Base-by-base conservation (phyloP, 2,113 vertebrate species). In the Syngnathoides biaculeatus region DNA sequence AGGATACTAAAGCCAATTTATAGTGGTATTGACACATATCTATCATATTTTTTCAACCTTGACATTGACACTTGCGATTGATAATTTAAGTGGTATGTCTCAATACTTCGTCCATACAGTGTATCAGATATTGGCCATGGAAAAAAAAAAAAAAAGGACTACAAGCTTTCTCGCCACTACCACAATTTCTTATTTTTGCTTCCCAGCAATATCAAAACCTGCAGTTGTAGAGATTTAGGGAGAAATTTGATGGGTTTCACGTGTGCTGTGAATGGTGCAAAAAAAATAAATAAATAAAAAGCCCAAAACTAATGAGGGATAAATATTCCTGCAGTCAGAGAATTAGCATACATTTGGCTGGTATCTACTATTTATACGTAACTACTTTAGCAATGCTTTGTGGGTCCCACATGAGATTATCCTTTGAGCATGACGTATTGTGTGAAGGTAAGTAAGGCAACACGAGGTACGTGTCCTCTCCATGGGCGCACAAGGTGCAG, bases 201-300 rank as follows among this genome's bases (percentile, higher is more conserved):
- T 81, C 57, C 42, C 62, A 78, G 30, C 42, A 64, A 26, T 79
- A 87, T 78, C 80, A 82, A 87, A 87, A 67, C 15, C 40, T 17
- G 55, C 62, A 63, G n/a, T 19, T 26, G 35, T 26, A 15, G 43
- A 69, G 68, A 38, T 67, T 86, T 70, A 72, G 77, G 67, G 67
- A 75, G 77, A 57, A 77, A 74, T 79, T 71, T 68, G 39, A 48
- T 53, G 59, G 70, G 53, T 67, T 73, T 55, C 70, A 72, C 66
- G 70, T 67, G 45, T 59, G 68, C 65, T 74, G 60, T 65, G 63
- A 60, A 76, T 73, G 67, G 73, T 72, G 65, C 42, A 64, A 78
- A 77, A 79, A 61, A 19, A 48, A 64, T n/a, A n/a, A n/a, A n/a
- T n/a, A n/a, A n/a, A n/a, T n/a, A n/a, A 74, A 72, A 71, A 4